phyloP scores from a whole-genome alignment of 2,113 vertebrate species.

The Arizona elegans region DNA sequence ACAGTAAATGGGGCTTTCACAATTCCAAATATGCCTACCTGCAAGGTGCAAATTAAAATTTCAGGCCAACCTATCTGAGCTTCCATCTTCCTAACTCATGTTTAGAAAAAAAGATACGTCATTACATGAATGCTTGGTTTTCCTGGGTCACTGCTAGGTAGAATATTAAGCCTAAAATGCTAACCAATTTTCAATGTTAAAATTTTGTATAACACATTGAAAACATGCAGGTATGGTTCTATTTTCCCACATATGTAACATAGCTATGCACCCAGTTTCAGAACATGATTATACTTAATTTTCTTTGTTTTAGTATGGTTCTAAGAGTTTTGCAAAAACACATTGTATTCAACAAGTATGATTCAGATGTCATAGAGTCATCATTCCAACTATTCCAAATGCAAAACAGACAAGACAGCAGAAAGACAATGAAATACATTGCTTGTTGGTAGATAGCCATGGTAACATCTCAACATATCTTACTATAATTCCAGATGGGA shows the following conservation, averaged over 20 bases:
- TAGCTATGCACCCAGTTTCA: neutral
- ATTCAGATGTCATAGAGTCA: slow-evolving; percentile 40
- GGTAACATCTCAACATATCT: slow-evolving; percentile 30
- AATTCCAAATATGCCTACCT: neutral
- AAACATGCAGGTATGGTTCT: neutral
- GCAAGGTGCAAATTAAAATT: neutral
- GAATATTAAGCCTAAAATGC: neutral
- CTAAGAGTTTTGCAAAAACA: slow-evolving; percentile 39
- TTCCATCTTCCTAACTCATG: neutral
- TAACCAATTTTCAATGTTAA: neutral
- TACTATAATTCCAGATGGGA: slow-evolving; percentile 26
- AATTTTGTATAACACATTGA: neutral
- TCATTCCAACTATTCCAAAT: slow-evolving; percentile 36
- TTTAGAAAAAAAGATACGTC: neutral
- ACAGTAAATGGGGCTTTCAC: neutral
- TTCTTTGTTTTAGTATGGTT: slow-evolving; percentile 30
- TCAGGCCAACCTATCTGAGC: neutral
- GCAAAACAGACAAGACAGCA: slow-evolving; percentile 41
- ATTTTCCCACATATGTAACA: neutral
- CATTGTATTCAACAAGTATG: slow-evolving; percentile 50
- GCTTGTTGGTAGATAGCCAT: slow-evolving; percentile 21
- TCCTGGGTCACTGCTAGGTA: neutral
- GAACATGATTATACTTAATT: slow-evolving; percentile 9
- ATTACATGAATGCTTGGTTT: neutral
- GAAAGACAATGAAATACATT: slow-evolving; percentile 25